These are phyloP conservation scores for Sarcophaga rosellei DNA, from an alignment of 2,888 invertebrate species.

Conservation along the genomic window DNA sequence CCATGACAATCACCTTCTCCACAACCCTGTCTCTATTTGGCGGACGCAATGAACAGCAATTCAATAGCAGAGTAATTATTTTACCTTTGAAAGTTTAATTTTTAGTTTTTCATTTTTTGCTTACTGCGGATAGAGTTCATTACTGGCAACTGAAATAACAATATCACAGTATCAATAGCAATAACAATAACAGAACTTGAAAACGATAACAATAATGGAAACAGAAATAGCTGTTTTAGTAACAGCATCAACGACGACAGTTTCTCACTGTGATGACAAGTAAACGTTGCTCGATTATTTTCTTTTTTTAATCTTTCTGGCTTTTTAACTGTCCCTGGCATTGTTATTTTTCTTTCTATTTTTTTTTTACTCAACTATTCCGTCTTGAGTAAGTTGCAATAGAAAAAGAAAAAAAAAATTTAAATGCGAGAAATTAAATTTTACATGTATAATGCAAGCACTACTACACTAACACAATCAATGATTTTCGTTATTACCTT, in stretches of 20 bases:
- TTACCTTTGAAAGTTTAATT: slow-evolving; percentile 35
- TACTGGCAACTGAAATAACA: slow-evolving; percentile 44
- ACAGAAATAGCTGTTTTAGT: too few relatives aligned
- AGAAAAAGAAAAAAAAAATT: background rate
- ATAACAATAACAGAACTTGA: background rate
- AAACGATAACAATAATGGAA: too few relatives aligned
- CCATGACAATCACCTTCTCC: background rate
- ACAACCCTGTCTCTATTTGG: background rate
- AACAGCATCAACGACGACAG: slow-evolving; percentile 23
- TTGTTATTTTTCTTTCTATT: too few relatives aligned
- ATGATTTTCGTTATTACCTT: too few relatives aligned
- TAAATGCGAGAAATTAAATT: too few relatives aligned
- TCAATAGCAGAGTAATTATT: slow-evolving; percentile 37
- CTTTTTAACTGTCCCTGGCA: too few relatives aligned
- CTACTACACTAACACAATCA: too few relatives aligned
- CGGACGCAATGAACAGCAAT: background rate
- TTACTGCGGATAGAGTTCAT: slow-evolving; percentile 14
- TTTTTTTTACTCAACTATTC: background rate
- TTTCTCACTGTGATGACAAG: slow-evolving; percentile 46
- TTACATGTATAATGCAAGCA: too few relatives aligned
- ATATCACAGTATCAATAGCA: background rate
- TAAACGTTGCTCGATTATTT: slow-evolving; percentile 1
- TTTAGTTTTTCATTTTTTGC: background rate
- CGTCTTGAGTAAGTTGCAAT: background rate
- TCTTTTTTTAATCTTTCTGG: background rate